These are phyloP conservation scores for Siphonodentalium dalli DNA, from an alignment of 2,888 invertebrate genomes.

Conservation along the genomic window DNA sequence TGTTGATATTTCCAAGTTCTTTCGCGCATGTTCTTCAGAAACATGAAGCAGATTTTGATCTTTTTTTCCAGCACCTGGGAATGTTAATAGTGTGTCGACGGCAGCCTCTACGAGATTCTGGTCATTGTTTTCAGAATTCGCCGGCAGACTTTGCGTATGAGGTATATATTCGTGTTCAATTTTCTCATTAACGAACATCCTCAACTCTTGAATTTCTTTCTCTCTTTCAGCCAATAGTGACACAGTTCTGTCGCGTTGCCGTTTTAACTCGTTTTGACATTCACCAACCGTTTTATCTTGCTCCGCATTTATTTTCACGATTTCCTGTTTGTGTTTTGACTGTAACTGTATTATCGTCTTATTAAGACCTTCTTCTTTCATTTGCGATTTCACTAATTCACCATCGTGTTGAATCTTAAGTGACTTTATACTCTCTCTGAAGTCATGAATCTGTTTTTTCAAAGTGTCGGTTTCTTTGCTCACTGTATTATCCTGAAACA, in stretches of 20 bases:
- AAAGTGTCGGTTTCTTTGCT: constrained; percentile 53
- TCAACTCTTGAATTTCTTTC: constrained; percentile 63
- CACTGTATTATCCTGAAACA: constrained; percentile 40
- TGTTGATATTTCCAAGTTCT: constrained; percentile 79
- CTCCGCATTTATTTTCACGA: constrained; percentile 62
- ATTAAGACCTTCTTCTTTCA: constrained; percentile 45
- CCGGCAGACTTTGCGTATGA: too few species aligned
- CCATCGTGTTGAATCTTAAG: constrained; percentile 45
- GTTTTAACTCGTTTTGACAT: constrained; percentile 66
- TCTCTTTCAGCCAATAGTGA: constrained; percentile 83
- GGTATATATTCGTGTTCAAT: constrained; percentile 25
- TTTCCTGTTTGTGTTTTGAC: constrained; percentile 64
- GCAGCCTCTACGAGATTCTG: too few species aligned
- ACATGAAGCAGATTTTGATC: constrained; percentile 75
- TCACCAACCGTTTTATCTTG: constrained; percentile 74
- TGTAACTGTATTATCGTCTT: constrained; percentile 55
- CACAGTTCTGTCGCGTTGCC: constrained; percentile 82
- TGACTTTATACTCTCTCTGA: constrained; percentile 62
- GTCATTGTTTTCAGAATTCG: too few species aligned
- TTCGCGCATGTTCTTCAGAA: constrained; percentile 81
- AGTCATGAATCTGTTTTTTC: constrained; percentile 70
- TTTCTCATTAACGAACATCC: too few species aligned
- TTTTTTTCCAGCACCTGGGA: constrained; percentile 56
- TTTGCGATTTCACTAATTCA: constrained; percentile 66
- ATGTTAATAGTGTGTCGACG: constrained; percentile 38